These are phyloP conservation scores for Plagiodera versicolora DNA, from an alignment of 2,888 invertebrate species.

Conservation along the genomic window DNA sequence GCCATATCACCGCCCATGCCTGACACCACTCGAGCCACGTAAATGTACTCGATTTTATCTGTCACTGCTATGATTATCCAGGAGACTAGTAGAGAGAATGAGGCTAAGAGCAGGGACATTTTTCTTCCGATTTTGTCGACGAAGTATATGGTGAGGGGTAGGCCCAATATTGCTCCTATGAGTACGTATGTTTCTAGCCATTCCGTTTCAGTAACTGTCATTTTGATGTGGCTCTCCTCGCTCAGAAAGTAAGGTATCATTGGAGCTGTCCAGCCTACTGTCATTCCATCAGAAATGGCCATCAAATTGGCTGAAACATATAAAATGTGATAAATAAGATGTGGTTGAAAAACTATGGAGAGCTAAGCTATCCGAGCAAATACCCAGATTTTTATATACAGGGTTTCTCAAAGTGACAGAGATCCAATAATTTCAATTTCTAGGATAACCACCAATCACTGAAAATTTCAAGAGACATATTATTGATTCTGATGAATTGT, in stretches of 20 bases:
- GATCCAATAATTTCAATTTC: too few species aligned
- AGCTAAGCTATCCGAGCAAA: too few species aligned
- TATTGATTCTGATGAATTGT: too few species aligned
- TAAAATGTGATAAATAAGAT: background rate
- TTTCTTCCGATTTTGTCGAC: conserved; percentile 46
- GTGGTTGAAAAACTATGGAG: background rate
- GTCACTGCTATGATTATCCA: conserved; percentile 48
- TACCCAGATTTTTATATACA: too few species aligned
- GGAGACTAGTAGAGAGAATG: conserved; percentile 41
- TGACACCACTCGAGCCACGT: conserved; percentile 45
- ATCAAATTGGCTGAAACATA: conserved; percentile 46
- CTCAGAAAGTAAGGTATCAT: conserved; percentile 47
- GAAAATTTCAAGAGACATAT: too few species aligned
- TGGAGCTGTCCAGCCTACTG: conserved; percentile 52
- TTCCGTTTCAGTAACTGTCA: conserved; percentile 37
- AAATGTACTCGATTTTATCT: conserved; percentile 39
- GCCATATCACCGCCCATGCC: conserved; percentile 51
- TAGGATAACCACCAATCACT: too few species aligned
- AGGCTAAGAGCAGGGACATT: conserved; percentile 46
- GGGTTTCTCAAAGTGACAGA: too few species aligned
- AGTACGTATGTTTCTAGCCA: conserved; percentile 42
- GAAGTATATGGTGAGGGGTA: conserved; percentile 44
- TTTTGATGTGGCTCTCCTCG: conserved; percentile 42
- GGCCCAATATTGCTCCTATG: conserved; percentile 37
- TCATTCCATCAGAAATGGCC: conserved; percentile 52